Evolutionary conservation across 2,113 vertebrate genomes (phyloP).

Genomic region (Nyctibius bracteatus): DNA sequence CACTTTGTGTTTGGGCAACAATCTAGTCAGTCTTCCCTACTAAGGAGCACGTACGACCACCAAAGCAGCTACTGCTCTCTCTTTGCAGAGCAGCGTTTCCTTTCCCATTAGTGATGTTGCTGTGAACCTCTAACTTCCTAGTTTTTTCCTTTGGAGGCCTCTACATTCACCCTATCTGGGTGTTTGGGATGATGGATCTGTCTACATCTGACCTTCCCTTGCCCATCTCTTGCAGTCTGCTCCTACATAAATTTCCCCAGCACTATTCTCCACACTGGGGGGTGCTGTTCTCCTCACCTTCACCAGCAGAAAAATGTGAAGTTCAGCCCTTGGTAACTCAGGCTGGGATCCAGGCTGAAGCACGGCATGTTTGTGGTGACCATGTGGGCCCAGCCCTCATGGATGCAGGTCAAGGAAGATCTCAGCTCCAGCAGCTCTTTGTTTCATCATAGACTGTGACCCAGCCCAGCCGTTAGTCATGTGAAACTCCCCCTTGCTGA

Average conservation of each 20-base stretch:
- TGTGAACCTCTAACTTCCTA: background rate
- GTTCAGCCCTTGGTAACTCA: background rate
- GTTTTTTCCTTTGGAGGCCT: background rate
- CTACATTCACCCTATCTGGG: background rate
- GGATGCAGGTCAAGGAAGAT: background rate
- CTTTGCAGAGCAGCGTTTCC: background rate
- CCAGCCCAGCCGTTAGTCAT: background rate
- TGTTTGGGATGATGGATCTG: background rate
- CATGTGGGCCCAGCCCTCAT: background rate
- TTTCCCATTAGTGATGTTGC: background rate
- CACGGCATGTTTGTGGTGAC: accelerated
- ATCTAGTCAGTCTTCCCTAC: background rate
- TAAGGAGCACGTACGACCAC: background rate
- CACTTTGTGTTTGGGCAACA: accelerated
- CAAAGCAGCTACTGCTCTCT: background rate
- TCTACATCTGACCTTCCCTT: background rate
- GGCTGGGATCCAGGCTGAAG: background rate
- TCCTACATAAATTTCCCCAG: background rate
- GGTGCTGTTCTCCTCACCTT: background rate
- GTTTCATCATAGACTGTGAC: background rate
- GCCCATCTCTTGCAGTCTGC: background rate
- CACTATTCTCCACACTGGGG: background rate
- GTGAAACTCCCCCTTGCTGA: background rate
- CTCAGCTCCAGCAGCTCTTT: background rate
- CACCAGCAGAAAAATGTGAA: background rate